Percentiles rank a stretch among this genome's conserved stretches.
Evolutionary conservation across 2,888 invertebrate species (phyloP).

Genomic region (Polydrusus pterygomalis): DNA sequence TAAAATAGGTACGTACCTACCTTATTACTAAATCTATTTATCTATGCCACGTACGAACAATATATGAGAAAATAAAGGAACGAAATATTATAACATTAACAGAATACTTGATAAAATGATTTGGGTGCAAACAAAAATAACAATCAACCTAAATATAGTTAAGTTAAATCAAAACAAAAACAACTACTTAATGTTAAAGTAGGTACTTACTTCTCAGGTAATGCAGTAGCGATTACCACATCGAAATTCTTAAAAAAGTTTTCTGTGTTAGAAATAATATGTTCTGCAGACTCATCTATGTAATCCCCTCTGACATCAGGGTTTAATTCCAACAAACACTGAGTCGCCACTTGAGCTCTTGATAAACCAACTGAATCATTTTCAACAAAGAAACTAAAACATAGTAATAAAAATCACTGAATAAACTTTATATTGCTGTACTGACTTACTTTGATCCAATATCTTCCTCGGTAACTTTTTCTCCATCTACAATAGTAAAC

Average conservation of each 20-base stretch:
- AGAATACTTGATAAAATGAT: too few relatives aligned
- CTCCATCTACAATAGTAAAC: conserved; percentile 94
- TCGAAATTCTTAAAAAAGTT: conserved; percentile 92
- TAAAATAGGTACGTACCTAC: too few relatives aligned
- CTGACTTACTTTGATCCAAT: conserved; percentile 90
- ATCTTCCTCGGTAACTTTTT: conserved; percentile 91
- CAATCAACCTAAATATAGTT: too few relatives aligned
- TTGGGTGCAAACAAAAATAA: too few relatives aligned
- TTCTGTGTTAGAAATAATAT: conserved; percentile 88
- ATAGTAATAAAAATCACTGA: not conserved
- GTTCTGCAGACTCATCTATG: conserved; percentile 91
- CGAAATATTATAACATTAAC: too few relatives aligned
- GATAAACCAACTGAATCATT: conserved; percentile 86
- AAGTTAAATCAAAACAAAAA: not conserved
- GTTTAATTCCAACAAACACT: conserved; percentile 91
- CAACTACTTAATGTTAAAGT: not conserved
- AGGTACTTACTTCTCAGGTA: conserved; percentile 80
- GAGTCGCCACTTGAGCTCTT: conserved; percentile 88
- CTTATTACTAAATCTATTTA: too few relatives aligned
- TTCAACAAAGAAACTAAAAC: conserved; percentile 90
- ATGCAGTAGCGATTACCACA: conserved; percentile 87
- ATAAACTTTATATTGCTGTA: not conserved
- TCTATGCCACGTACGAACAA: too few relatives aligned
- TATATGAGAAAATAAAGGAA: too few relatives aligned
- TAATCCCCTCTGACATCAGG: conserved; percentile 94